Percentiles rank a stretch among this genome's conserved stretches.
These are phyloP conservation scores for Peromyscus californicus DNA, from an alignment of 2,113 vertebrate species.

Conservation along the genomic window DNA sequence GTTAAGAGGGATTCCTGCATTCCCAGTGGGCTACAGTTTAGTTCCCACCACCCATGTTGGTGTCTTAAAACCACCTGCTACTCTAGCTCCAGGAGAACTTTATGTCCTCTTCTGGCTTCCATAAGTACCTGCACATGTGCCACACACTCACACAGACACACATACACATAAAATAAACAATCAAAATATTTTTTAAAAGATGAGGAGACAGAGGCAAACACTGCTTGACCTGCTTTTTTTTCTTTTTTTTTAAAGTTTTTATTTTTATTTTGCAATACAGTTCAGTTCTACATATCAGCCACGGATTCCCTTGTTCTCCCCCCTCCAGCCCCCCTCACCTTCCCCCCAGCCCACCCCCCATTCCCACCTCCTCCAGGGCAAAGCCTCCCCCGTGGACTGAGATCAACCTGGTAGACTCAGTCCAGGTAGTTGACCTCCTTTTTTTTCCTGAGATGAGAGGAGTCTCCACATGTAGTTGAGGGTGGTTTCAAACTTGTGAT, in stretches of 20 bases:
- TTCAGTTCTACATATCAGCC: too few relatives aligned
- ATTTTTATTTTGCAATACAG: too few relatives aligned
- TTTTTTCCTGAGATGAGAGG: not conserved
- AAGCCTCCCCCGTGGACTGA: too few relatives aligned
- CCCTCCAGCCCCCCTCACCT: too few relatives aligned
- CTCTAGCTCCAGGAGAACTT: not conserved
- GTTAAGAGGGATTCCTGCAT: not conserved
- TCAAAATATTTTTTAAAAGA: not conserved
- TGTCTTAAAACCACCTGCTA: not conserved
- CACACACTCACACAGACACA: not conserved
- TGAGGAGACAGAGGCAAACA: conserved; percentile 16
- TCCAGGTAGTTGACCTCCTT: not conserved
- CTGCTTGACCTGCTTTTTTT: not conserved
- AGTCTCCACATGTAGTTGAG: not conserved
- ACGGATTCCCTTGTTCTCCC: too few relatives aligned
- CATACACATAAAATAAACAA: not conserved
- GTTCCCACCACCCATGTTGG: not conserved
- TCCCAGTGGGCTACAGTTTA: not conserved
- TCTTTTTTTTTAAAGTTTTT: not conserved
- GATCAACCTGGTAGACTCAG: too few relatives aligned
- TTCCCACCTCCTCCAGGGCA: too few relatives aligned
- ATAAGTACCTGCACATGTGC: not conserved
- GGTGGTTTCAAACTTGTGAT: not conserved
- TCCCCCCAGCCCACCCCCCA: too few relatives aligned
- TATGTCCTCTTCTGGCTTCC: not conserved